phyloP scores from a whole-genome alignment of 2,888 invertebrate genomes.

The Barypeithes pellucidus region DNA sequence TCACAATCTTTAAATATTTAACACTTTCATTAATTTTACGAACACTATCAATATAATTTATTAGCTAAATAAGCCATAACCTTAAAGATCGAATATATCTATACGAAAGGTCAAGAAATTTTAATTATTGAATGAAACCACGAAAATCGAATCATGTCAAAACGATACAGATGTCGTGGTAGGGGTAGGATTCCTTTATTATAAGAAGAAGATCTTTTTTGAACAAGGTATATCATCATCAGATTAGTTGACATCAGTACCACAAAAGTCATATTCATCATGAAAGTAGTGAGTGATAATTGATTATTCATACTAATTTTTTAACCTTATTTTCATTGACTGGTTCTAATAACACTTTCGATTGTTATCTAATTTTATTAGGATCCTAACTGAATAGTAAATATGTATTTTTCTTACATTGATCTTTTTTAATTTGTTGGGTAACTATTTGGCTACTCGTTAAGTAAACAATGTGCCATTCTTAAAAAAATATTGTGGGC shows the following conservation, averaged over 20 bases:
- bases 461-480: background rate
- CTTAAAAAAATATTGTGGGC: no score
- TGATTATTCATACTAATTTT: conserved; percentile 10
- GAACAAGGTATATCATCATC: conserved; percentile 11
- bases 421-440: conserved; percentile 18
- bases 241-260: conserved; percentile 21
- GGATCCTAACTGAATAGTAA: conserved; percentile 1
- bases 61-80: conserved; percentile 10
- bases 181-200: conserved; percentile 26
- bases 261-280: conserved; percentile 10
- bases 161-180: background rate
- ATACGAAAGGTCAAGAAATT: conserved; percentile 17
- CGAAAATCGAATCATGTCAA: conserved; percentile 12
- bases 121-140: conserved; percentile 12
- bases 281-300: conserved; percentile 25
- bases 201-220: conserved; percentile 39
- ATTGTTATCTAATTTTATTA: conserved; percentile 23
- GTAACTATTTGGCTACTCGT: conserved; percentile 11
- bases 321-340: conserved; percentile 21
- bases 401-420: conserved; percentile 14
- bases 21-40: background rate
- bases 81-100: background rate
- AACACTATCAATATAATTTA: background rate
- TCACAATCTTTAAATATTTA: background rate
- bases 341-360: conserved; percentile 11